Evolutionary conservation across 2,888 invertebrate species (phyloP).

Genomic region (Ophion ellenae): DNA sequence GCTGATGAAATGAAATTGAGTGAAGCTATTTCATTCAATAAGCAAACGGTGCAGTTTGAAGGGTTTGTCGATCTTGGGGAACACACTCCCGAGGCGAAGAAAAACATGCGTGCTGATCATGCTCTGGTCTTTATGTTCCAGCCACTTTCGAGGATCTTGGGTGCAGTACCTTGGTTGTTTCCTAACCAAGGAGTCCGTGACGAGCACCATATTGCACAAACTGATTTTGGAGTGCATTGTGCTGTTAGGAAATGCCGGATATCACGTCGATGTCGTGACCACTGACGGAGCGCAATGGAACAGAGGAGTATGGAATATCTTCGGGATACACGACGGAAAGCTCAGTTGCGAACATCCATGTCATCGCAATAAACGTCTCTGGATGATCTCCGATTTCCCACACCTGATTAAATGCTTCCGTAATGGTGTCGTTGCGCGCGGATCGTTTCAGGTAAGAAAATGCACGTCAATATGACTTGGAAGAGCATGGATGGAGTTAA

Average conservation of each 20-base stretch:
- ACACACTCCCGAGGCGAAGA: conserved; percentile 65
- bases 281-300: conserved; percentile 74
- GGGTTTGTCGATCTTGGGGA: conserved; percentile 64
- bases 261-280: conserved; percentile 69
- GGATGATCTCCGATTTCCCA: conserved; percentile 73
- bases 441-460: too few species aligned
- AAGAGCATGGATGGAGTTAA: conserved; percentile 2
- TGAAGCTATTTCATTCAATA: conserved; percentile 13
- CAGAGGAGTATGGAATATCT: conserved; percentile 70
- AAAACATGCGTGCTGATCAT: conserved; percentile 69
- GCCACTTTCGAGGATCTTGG: conserved; percentile 71
- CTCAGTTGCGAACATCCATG: conserved; percentile 69
- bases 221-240: conserved; percentile 71
- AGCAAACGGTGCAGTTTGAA: conserved; percentile 1
- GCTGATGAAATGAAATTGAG: too few species aligned
- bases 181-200: conserved; percentile 61
- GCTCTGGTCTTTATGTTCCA: conserved; percentile 73
- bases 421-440: conserved; percentile 30
- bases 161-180: conserved; percentile 67
- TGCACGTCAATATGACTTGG: neutral
- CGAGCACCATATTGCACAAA: conserved; percentile 67
- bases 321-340: conserved; percentile 60
- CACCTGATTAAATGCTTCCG: conserved; percentile 68
- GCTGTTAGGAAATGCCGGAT: conserved; percentile 67
- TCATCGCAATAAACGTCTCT: conserved; percentile 62